Conservation (phyloP, 2,888 invertebrate species). For the Lasioglossum malachurum region DNA sequence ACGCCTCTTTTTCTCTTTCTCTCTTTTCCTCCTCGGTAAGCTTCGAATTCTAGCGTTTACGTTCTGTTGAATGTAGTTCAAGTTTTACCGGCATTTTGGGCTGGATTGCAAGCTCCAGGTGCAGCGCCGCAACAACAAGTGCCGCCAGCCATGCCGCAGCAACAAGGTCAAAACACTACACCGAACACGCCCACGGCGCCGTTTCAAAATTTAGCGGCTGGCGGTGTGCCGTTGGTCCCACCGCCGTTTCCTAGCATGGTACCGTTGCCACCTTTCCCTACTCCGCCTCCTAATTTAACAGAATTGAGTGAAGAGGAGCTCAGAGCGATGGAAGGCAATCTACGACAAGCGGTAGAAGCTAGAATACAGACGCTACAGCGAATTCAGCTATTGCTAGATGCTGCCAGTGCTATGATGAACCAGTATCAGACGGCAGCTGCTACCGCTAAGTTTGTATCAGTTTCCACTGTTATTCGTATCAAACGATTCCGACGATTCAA, state of each 20-base stretch:
- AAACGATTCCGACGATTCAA: not conserved
- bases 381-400: constrained; percentile 96
- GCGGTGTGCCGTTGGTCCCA: constrained; percentile 84
- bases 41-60: constrained; percentile 9
- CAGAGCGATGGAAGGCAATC: constrained; percentile 94
- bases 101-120: constrained; percentile 75
- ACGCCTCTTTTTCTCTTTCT: not conserved
- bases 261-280: constrained; percentile 90
- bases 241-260: constrained; percentile 87
- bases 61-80: constrained; percentile 66
- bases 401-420: constrained; percentile 96
- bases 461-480: not conserved
- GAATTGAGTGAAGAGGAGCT: constrained; percentile 94
- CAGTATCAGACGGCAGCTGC: constrained; percentile 93
- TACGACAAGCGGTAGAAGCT: constrained; percentile 95
- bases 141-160: constrained; percentile 67
- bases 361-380: constrained; percentile 94
- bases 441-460: constrained; percentile 81
- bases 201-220: constrained; percentile 75
- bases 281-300: constrained; percentile 91
- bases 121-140: constrained; percentile 69
- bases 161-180: constrained; percentile 62
- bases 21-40: not conserved
- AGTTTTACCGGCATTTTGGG: constrained; percentile 77
- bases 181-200: constrained; percentile 68